These are phyloP conservation scores for Andrena fulva DNA, from an alignment of 2,888 invertebrate genomes.

Conservation along the genomic window DNA sequence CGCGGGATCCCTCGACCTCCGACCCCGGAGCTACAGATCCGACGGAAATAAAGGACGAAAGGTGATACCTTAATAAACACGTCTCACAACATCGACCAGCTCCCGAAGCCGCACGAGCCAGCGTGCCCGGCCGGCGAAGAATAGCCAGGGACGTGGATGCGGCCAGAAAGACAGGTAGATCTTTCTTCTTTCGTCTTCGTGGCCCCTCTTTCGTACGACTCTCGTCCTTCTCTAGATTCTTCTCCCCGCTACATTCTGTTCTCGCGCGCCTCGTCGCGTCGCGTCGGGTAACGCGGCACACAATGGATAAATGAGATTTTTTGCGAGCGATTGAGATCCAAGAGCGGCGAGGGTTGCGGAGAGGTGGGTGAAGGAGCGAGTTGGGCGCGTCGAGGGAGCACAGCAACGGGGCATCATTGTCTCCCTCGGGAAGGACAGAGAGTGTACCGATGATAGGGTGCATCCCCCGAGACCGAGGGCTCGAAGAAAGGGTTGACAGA, in stretches of 20 bases:
- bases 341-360: conserved; percentile 67
- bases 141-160: conserved; percentile 29
- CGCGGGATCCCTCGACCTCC: conserved; percentile 41
- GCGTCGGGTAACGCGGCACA: conserved; percentile 75
- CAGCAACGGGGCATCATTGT: conserved; percentile 77
- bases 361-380: conserved; percentile 52
- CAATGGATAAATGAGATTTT: conserved; percentile 84
- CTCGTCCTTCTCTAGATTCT: conserved; percentile 22
- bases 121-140: conserved; percentile 36
- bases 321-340: conserved; percentile 83
- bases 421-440: conserved; percentile 78
- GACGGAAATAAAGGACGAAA: conserved; percentile 39
- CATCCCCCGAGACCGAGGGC: conserved; percentile 79
- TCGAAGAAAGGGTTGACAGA: conserved; percentile 81
- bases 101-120: conserved; percentile 79
- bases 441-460: conserved; percentile 83
- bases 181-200: conserved; percentile 21
- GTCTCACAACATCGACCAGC: conserved; percentile 71
- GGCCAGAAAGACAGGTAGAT: conserved; percentile 40
- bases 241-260: conserved; percentile 39
- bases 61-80: conserved; percentile 77
- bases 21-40: conserved; percentile 42
- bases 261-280: conserved; percentile 16
- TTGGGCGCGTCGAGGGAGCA: conserved; percentile 53
- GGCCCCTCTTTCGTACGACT: conserved; percentile 13